Evolutionary conservation across 1,140 invertebrate genomes (phyloP).

Genomic region (Apis laboriosa): DNA sequence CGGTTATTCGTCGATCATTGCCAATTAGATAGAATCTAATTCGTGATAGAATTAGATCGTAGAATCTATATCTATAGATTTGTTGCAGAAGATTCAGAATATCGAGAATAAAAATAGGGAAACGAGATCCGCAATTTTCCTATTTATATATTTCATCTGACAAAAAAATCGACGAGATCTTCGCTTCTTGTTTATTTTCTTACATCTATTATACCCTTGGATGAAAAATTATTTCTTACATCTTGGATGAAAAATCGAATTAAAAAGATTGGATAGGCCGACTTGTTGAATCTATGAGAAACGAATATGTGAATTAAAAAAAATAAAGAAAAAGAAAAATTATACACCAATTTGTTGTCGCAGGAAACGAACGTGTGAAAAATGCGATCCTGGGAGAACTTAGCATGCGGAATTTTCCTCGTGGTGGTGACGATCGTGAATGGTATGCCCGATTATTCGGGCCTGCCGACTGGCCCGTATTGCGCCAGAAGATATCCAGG

Average conservation of each 20-base stretch:
- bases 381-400: background rate
- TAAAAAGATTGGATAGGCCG: too few relatives aligned
- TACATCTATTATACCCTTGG: too few relatives aligned
- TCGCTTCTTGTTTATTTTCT: too few relatives aligned
- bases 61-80: background rate
- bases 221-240: too few relatives aligned
- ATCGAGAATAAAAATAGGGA: background rate
- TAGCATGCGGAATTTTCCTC: conserved; percentile 29
- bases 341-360: background rate
- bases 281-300: too few relatives aligned
- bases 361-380: background rate
- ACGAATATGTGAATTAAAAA: too few relatives aligned
- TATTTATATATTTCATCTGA: too few relatives aligned
- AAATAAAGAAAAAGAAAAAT: background rate
- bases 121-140: background rate
- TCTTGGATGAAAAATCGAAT: too few relatives aligned
- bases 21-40: too few relatives aligned
- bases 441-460: conserved; percentile 63
- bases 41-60: too few relatives aligned
- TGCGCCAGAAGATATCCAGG: conserved; percentile 73
- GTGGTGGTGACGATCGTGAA: conserved; percentile 51
- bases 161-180: too few relatives aligned
- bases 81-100: background rate
- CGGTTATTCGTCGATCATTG: conserved; percentile 33
- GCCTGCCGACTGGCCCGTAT: conserved; percentile 76